Evolutionary conservation across 92 coral and sea anemone genomes (phyloP).

Genomic region (Phenganax stokvisi): DNA sequence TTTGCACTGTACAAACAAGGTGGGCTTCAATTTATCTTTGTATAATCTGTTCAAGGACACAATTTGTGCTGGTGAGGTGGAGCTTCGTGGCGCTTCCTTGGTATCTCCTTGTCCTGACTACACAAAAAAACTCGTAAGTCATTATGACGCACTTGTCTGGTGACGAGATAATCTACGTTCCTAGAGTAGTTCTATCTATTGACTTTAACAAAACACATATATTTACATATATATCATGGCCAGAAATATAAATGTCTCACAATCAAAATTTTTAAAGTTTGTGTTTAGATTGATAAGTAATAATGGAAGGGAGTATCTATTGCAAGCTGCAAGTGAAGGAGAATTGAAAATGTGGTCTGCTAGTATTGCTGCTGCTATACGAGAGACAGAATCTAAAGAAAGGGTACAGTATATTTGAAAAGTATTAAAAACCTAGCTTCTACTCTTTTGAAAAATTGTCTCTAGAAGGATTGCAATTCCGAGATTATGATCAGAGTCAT

Average conservation of each 20-base stretch:
- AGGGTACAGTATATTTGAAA: slow-evolving; percentile 56
- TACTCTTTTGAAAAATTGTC: neutral
- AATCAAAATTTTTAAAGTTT: slow-evolving; percentile 45
- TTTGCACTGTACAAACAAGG: too few relatives aligned
- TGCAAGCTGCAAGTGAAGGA: slow-evolving; percentile 80
- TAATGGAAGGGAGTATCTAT: slow-evolving; percentile 74
- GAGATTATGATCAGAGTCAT: too few relatives aligned
- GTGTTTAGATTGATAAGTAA: slow-evolving; percentile 84
- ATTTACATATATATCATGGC: too few relatives aligned
- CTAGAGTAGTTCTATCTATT: neutral
- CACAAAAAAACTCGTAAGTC: slow-evolving; percentile 81
- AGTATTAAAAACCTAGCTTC: neutral
- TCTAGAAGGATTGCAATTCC: too few relatives aligned
- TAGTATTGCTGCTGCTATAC: slow-evolving; percentile 81
- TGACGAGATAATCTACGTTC: neutral
- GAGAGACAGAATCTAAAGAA: slow-evolving; percentile 70
- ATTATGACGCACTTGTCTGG: neutral
- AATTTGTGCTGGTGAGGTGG: slow-evolving; percentile 69
- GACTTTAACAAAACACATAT: too few relatives aligned
- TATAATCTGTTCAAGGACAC: slow-evolving; percentile 45
- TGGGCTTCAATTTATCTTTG: neutral
- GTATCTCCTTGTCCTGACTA: slow-evolving; percentile 94
- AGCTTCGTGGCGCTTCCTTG: slow-evolving; percentile 77
- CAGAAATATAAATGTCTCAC: too few relatives aligned
- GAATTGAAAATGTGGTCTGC: slow-evolving; percentile 81